These are phyloP conservation scores for Aplysia californica DNA, from an alignment of 1,140 invertebrate genomes.

Conservation along the genomic window DNA sequence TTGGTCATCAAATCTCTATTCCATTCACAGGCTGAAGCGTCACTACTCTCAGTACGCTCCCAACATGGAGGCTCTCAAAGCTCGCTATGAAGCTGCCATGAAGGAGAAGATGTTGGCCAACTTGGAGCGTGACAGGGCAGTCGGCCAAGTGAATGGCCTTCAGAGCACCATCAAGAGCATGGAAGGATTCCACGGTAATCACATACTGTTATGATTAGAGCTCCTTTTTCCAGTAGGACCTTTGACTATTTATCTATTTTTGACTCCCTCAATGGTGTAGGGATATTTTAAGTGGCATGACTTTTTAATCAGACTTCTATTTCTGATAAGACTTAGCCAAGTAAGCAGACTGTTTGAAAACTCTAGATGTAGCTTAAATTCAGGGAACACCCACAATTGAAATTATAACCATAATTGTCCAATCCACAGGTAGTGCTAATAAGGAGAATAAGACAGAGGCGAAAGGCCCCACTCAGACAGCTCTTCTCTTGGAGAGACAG, in stretches of 20 bases:
- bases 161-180: slow-evolving; percentile 64
- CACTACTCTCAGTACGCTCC: slow-evolving; percentile 66
- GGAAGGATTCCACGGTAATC: slow-evolving; percentile 48
- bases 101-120: slow-evolving; percentile 67
- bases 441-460: slow-evolving; percentile 33
- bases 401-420: background rate
- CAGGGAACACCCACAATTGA: background rate
- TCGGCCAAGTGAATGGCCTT: slow-evolving; percentile 62
- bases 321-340: too few relatives aligned
- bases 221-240: background rate
- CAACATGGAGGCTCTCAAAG: slow-evolving; percentile 60
- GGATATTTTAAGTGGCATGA: too few relatives aligned
- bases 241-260: too few relatives aligned
- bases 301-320: too few relatives aligned
- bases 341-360: background rate
- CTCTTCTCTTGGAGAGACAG: slow-evolving; percentile 50
- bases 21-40: slow-evolving; percentile 52
- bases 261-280: too few relatives aligned
- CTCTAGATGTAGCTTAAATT: background rate
- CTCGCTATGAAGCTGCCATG: slow-evolving; percentile 66
- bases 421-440: slow-evolving; percentile 11
- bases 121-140: slow-evolving; percentile 62
- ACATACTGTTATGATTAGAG: background rate
- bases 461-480: slow-evolving; percentile 60
- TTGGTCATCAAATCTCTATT: background rate